These are phyloP conservation scores for Heteropelma amictum DNA, from an alignment of 2,888 invertebrate genomes.

Conservation along the genomic window DNA sequence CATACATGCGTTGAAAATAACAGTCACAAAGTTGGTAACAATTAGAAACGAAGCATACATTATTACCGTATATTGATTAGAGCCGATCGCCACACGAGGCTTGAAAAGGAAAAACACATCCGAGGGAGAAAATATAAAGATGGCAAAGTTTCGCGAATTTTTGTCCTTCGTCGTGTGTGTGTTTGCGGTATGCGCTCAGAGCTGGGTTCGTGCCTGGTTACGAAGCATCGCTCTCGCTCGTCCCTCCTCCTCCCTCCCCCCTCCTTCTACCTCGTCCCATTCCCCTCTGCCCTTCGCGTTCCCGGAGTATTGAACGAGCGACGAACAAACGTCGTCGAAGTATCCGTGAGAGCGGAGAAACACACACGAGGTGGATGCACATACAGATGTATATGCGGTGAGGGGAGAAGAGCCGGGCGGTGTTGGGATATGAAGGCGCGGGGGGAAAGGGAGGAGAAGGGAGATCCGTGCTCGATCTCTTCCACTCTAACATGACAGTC, in stretches of 20 bases:
- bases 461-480: constrained; percentile 23
- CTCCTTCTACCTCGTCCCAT: too few species aligned
- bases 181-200: too few species aligned
- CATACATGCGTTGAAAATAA: constrained; percentile 34
- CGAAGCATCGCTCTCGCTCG: constrained; percentile 41
- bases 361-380: constrained; percentile 4
- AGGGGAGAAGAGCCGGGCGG: too few species aligned
- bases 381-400: constrained; percentile 12
- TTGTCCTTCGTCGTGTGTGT: not conserved
- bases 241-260: constrained; percentile 67
- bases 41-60: too few species aligned
- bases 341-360: constrained; percentile 9
- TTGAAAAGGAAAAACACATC: too few species aligned
- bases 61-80: too few species aligned
- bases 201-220: constrained; percentile 29
- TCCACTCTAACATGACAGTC: constrained; percentile 41
- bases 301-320: constrained; percentile 74
- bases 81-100: too few species aligned
- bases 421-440: too few species aligned
- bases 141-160: too few species aligned
- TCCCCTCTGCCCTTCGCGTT: too few species aligned
- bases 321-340: constrained; percentile 63
- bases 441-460: not conserved
- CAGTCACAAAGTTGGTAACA: too few species aligned
- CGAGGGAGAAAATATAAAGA: too few species aligned